Percentiles rank a stretch among this genome's conserved stretches.
Conservation (phyloP, 2,113 vertebrate species). For the Zapornia atra region DNA sequence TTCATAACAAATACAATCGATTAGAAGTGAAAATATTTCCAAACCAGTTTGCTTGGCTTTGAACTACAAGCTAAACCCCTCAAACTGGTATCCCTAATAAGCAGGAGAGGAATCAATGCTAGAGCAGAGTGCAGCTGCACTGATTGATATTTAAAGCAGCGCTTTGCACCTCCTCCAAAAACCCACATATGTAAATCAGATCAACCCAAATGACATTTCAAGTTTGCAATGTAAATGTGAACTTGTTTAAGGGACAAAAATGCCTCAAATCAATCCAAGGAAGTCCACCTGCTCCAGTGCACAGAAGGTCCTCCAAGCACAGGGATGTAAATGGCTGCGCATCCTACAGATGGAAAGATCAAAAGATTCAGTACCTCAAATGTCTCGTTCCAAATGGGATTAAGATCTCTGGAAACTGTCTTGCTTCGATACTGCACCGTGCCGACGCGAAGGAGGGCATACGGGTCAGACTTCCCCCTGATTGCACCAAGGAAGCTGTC, state of each 20-base stretch:
- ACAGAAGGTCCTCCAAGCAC: conserved; percentile 10
- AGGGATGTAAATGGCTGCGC: background rate
- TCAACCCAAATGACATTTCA: background rate
- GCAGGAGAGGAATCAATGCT: background rate
- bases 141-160: conserved; percentile 25
- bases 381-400: conserved; percentile 89
- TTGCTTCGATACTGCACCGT: conserved; percentile 82
- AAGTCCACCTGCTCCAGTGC: background rate
- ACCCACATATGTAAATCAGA: conserved; percentile 39
- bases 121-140: background rate
- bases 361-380: conserved; percentile 83
- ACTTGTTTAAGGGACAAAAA: background rate
- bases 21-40: background rate
- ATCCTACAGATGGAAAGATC: background rate
- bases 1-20: background rate
- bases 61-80: background rate
- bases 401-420: conserved; percentile 85
- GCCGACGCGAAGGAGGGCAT: conserved; percentile 84
- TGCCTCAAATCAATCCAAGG: background rate
- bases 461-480: conserved; percentile 93
- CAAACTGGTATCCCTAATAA: background rate
- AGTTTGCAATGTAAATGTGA: background rate
- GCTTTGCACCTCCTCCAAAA: conserved; percentile 40
- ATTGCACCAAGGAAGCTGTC: conserved; percentile 90
- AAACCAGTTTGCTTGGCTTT: background rate